Base-by-base conservation (phyloP, 2,113 vertebrate species). In the Epinephelus moara region DNA sequence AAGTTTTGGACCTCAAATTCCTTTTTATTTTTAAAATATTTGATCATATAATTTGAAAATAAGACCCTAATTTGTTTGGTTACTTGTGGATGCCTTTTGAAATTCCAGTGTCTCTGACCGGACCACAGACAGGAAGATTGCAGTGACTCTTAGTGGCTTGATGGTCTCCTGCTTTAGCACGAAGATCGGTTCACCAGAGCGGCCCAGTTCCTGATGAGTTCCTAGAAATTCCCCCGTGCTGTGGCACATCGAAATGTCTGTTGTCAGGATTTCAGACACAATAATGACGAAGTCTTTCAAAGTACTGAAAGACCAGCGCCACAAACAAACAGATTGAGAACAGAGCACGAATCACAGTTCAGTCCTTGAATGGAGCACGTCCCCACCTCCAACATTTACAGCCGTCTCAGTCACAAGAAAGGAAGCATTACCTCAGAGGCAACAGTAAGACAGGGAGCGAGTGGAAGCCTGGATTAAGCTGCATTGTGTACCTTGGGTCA, bases 401-500 rank as follows among this genome's bases (percentile, higher is more conserved):
- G 57, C 40, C 4, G 37, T 63, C 47, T 70, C 52, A 53, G 61
- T 80, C 60, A 59, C 17, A n/a, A 12, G n/a, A 1, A 17, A 8
- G 37, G 40, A 63, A 19, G 47, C 7, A 17, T 33, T 47, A 27
- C 25, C 13, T 86, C 42, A 69, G 59, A 55, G 19, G 50, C 6
- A 59, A 68, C 57, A 63, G 61, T 45, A 79, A 75, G 33, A 83
- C 45, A 57, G 71, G 49, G 67, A 87, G 73, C 23, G 12, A 71
- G 52, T n/a, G 59, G 21, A 61, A 50, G 56, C 25, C 45, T 71
- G 55, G 30, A 47, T 81, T 30, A 52, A 49, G 19, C 55, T 5
- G 59, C 4, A 13, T 37, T 56, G 55, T 68, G 90, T 97, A 99
- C 98, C 97, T 97, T 90, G 97, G 95, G 94, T 97, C 93, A n/a